Evolutionary conservation across 2,888 invertebrate genomes (phyloP), one percentile per base, ranked within the genome.

Genomic region (Macrophya annulata): DNA sequence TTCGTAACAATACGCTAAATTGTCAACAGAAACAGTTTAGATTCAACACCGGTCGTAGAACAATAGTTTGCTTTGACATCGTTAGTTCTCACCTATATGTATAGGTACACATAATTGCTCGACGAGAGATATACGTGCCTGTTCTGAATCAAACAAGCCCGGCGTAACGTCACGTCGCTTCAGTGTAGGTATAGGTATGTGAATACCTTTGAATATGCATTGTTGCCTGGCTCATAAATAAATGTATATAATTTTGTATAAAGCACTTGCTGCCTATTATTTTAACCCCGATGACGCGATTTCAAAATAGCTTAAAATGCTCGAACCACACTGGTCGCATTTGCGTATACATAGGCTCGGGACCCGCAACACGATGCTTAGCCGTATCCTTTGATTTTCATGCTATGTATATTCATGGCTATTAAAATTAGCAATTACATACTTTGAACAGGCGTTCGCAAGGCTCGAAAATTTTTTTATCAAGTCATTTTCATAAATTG

Each of bases 341-440:
- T 74, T 21, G 74, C 74, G 74, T 74, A 74, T 74, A 74, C 45
- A 45, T 74, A 45, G 74, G 43, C 15, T 48, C n/a, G n/a, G 31
- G 2, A 77, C 31, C 31, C 51, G 17, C 37, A 55, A 51, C 55
- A 37, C 77, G 51, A 37, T 43, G 40, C 51, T 51, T 17, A 55
- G 17, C 17, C 62, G 40, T 55, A 55, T 21, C 81, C 62, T 81
- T 81, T 65, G 43, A 81, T 62, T 81, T 21, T 10, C 48, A 21
- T 31, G 37, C 62, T 31, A 62, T 81, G 62, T 62, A 81, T 81
- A 81, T 81, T 81, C 81, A 81, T 81, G n/a, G 81, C 40, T 62
- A 43, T 81, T 81, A 43, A 81, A 43, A 43, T 40, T n/a, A 59
- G 81, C 37, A 43, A 51, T 81, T 59, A 81, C 55, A 62, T 25